A percentile compares a stretch with the other conserved stretches of the same genome.
Evolutionary conservation across 2,888 invertebrate genomes (phyloP).

Genomic region (Cheilosia pagana): DNA sequence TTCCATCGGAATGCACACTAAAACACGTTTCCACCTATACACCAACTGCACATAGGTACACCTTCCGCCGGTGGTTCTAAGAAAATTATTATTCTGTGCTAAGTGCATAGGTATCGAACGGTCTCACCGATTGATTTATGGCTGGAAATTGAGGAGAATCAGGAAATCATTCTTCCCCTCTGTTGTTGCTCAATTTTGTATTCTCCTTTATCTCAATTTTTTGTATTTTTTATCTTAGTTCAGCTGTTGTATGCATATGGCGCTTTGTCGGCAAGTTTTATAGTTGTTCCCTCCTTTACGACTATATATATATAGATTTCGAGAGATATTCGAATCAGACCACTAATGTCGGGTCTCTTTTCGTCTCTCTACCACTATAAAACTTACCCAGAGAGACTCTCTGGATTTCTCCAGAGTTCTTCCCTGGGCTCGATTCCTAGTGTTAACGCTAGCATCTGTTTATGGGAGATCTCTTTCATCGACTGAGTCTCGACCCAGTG

Average conservation of each 20-base stretch:
- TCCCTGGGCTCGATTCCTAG: no score
- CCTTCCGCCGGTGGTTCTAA: constrained; percentile 70
- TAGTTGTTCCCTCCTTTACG: constrained; percentile 36
- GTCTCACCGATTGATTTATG: constrained; percentile 81
- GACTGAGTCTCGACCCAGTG: no score
- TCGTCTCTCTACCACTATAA: no score
- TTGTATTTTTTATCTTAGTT: constrained; percentile 11
- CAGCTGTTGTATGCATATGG: constrained; percentile 63
- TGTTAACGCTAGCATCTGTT: no score
- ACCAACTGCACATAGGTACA: constrained; percentile 20
- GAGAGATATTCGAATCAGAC: no score
- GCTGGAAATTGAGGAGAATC: constrained; percentile 79
- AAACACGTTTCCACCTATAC: neutral
- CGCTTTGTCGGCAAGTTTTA: constrained; percentile 66
- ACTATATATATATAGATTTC: no score
- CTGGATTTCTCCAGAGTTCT: no score
- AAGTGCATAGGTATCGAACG: constrained; percentile 71
- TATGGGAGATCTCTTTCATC: no score
- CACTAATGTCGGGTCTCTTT: no score
- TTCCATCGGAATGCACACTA: constrained; percentile 10
- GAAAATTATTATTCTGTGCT: constrained; percentile 70
- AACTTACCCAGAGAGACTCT: no score
- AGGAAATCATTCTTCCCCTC: constrained; percentile 68
- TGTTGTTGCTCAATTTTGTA: constrained; percentile 32
- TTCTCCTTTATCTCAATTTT: constrained; percentile 18